A percentile compares a stretch with the other conserved stretches of the same genome.
Conservation (phyloP, 2,888 invertebrate species). For the Megalurothrips usitatus region DNA sequence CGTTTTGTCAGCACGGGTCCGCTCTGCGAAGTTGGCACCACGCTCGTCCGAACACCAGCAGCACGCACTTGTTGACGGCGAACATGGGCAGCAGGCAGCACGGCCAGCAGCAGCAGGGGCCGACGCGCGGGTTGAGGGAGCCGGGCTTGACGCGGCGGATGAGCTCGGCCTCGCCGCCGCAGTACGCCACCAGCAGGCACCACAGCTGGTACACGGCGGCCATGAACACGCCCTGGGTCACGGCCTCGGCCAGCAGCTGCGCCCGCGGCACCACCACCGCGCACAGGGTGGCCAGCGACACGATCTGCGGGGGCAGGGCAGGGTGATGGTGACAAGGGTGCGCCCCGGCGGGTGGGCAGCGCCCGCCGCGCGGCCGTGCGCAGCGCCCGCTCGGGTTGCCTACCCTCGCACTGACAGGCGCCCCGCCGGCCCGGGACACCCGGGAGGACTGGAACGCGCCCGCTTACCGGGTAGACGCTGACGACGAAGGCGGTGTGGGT, state of each 20-base stretch:
- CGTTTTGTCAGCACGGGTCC: not conserved
- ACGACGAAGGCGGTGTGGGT: conserved; percentile 55
- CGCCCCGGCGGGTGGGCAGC: too few species aligned
- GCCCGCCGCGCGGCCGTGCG: too few species aligned
- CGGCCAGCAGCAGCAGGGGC: conserved; percentile 72
- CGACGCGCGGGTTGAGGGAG: conserved; percentile 56
- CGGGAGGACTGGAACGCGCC: too few species aligned
- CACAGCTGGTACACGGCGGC: conserved; percentile 65
- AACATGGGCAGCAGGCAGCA: conserved; percentile 59
- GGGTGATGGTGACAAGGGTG: too few species aligned
- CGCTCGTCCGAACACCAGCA: not conserved
- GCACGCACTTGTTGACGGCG: conserved; percentile 53
- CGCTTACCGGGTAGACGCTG: conserved; percentile 60
- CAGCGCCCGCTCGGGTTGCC: not conserved
- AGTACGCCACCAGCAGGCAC: conserved; percentile 61
- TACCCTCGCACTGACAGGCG: not conserved
- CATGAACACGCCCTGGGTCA: conserved; percentile 65
- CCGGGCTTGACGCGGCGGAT: conserved; percentile 55
- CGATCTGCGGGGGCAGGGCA: conserved; percentile 49
- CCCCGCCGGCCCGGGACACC: too few species aligned
- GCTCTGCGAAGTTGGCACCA: not conserved
- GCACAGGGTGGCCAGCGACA: conserved; percentile 55
- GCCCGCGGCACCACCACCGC: conserved; percentile 59
- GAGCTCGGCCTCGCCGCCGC: conserved; percentile 58
- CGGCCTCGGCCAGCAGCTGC: conserved; percentile 62